phyloP scores from a whole-genome alignment of 2,888 invertebrate species.

The Lasioglossum villosulum region DNA sequence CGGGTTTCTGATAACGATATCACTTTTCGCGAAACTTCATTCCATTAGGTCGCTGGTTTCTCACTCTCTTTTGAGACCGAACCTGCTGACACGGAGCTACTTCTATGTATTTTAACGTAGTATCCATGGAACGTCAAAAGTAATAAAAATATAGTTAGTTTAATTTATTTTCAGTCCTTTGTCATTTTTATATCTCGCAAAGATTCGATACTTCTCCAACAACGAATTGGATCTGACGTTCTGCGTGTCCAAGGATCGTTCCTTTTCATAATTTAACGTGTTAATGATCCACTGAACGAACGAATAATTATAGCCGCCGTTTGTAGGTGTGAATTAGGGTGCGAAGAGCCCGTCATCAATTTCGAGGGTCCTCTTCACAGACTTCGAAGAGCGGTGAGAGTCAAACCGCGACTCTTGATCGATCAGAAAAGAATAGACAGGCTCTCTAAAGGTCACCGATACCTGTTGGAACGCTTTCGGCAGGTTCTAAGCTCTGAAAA shows the following conservation, averaged over 20 bases:
- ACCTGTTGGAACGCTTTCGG: neutral
- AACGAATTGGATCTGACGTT: neutral
- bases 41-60: neutral
- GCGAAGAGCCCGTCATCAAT: neutral
- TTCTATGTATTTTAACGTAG: too few species aligned
- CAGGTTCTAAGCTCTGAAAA: neutral
- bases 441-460: neutral
- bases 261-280: neutral
- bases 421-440: neutral
- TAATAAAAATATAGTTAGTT: neutral
- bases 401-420: neutral
- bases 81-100: neutral
- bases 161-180: too few species aligned
- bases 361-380: neutral
- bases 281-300: neutral
- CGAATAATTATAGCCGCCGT: neutral
- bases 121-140: neutral
- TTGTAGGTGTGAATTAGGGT: neutral
- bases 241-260: neutral
- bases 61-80: neutral
- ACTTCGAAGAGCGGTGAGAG: neutral
- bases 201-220: too few species aligned
- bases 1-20: neutral
- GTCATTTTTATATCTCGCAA: too few species aligned
- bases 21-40: constrained; percentile 1